Evolutionary conservation across 2,888 invertebrate genomes (phyloP), one percentile per base, ranked within the genome.

Genomic region (Conistra vaccinii): DNA sequence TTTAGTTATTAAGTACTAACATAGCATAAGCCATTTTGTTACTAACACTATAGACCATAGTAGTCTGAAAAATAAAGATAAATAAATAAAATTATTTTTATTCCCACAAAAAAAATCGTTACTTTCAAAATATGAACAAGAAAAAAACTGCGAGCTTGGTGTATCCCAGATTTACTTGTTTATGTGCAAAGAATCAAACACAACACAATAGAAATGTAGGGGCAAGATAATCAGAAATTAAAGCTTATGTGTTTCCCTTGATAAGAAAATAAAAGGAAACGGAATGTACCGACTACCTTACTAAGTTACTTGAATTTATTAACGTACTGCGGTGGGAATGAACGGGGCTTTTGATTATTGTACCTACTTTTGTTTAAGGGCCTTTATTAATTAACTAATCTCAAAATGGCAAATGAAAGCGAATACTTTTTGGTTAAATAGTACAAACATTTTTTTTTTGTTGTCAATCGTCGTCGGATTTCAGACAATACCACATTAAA

Each of bases 181-280:
- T 81, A 81, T 79, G 76, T 86, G 20, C 14, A 74, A 86, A 81
- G 78, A 81, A 86, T 86, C 87, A 81, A 84, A 88, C 66, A 84
- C 71, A 84, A 86, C 62, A 81, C 72, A 84, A 84, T 78, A 86
- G 75, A 76, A 81, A 81, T 74, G 85, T 73, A 79, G 45, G 42
- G 61, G 61, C 69, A 55, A 83, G 82, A 86, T 86, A 86, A 88
- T 88, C 88, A 86, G 87, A 76, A 79, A 86, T 86, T 86, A 88
- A 86, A 78, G 73, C 87, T 84, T 84, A 86, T 84, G 73, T 86
- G 85, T 74, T 81, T 29, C 14, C 32, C 65, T 17, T 69, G 76
- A 79, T 88, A 86, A 88, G 77, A 84, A 86, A 86, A 70, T 78
- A 80, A 77, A 80, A 86, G 76, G 45, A 60, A 73, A 63, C 29